Evolutionary conservation across 2,113 vertebrate genomes (phyloP).

Genomic region (Catharus minimus): DNA sequence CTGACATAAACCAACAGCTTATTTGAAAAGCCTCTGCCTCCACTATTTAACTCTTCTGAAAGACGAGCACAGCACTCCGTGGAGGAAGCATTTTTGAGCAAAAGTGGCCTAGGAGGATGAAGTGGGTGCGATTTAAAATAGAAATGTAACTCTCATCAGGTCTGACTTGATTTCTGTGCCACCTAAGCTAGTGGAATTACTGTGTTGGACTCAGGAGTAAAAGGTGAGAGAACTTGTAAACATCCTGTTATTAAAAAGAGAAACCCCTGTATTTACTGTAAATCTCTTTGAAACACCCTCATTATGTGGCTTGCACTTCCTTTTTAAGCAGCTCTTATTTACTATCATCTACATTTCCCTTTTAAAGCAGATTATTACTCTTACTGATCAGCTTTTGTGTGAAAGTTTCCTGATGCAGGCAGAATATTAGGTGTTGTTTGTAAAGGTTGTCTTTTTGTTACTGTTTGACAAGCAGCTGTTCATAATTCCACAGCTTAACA

Average conservation of each 20-base stretch:
- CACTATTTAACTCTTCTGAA: not conserved
- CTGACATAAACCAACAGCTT: not conserved
- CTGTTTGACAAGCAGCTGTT: constrained; percentile 26
- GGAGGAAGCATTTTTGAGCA: not conserved
- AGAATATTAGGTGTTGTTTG: constrained; percentile 11
- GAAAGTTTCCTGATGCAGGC: not conserved
- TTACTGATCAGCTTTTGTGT: not conserved
- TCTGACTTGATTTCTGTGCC: not conserved
- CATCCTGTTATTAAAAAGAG: not conserved
- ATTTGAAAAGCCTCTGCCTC: not conserved
- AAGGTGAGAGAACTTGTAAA: not conserved
- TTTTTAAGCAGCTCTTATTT: not conserved
- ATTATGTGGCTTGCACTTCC: not conserved
- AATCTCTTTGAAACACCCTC: not conserved
- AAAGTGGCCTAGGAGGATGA: not conserved
- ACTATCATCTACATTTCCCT: constrained; percentile 3
- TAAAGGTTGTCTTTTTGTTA: constrained; percentile 44
- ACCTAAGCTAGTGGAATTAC: not conserved
- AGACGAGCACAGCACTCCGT: not conserved
- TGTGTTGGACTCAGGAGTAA: not conserved
- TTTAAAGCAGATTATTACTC: constrained; percentile 33
- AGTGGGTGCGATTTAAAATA: not conserved
- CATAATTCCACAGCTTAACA: constrained; percentile 52
- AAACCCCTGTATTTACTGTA: not conserved
- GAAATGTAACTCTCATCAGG: not conserved